These are phyloP conservation scores for Macropis europaea DNA, from an alignment of 2,888 invertebrate species.

Conservation along the genomic window DNA sequence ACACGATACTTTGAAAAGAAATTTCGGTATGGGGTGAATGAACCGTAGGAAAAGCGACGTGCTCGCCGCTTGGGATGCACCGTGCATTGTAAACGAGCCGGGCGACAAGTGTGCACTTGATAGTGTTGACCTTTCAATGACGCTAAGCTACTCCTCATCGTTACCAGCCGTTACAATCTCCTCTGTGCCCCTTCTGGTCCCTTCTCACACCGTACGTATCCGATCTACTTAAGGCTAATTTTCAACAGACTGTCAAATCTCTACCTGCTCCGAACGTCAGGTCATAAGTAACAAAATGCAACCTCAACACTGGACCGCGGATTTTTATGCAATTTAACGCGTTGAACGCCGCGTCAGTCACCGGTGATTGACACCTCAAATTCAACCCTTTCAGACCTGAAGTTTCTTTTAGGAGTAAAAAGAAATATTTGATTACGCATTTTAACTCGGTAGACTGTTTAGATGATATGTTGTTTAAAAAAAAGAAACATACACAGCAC, in stretches of 20 bases:
- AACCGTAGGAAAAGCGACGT: conserved; percentile 66
- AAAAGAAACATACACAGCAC: too few relatives aligned
- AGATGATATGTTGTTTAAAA: too few relatives aligned
- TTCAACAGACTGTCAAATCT: conserved; percentile 29
- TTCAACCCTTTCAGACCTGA: too few relatives aligned
- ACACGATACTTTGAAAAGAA: conserved; percentile 60
- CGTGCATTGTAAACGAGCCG: conserved; percentile 75
- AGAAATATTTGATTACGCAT: too few relatives aligned
- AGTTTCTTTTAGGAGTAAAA: too few relatives aligned
- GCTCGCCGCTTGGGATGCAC: conserved; percentile 69
- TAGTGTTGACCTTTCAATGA: conserved; percentile 72
- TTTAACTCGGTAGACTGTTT: too few relatives aligned
- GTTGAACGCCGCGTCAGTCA: too few relatives aligned
- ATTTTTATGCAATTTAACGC: too few relatives aligned
- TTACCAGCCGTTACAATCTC: conserved; percentile 49
- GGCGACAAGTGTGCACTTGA: conserved; percentile 71
- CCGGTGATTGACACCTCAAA: too few relatives aligned
- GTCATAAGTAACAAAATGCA: too few relatives aligned
- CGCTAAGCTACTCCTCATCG: conserved; percentile 59
- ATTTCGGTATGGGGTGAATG: conserved; percentile 71
- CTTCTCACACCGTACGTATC: conserved; percentile 15
- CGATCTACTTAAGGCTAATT: conserved; percentile 25
- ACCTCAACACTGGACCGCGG: too few relatives aligned
- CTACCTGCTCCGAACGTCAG: too few relatives aligned
- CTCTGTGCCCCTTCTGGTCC: conserved; percentile 16